A percentile compares a stretch with the other conserved stretches of the same genome.
Evolutionary conservation across 2,888 invertebrate genomes (phyloP).

Genomic region (Drosophila neoperkinsi): DNA sequence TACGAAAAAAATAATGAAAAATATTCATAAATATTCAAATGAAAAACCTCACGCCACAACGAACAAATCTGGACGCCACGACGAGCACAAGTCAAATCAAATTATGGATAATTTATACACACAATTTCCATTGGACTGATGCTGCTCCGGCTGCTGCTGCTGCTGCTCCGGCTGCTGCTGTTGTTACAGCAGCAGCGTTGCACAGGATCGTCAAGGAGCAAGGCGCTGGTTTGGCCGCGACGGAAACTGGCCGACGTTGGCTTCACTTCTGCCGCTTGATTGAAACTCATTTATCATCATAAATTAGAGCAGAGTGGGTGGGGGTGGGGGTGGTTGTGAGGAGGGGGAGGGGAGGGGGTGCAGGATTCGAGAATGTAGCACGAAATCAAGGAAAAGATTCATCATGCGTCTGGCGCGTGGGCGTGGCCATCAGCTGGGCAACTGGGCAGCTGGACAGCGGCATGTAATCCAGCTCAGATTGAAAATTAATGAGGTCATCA

Average conservation of each 20-base stretch:
- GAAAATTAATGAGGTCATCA: constrained; percentile 84
- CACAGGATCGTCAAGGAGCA: constrained; percentile 34
- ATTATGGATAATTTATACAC: constrained; percentile 73
- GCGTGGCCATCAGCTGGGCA: constrained; percentile 29
- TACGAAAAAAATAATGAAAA: constrained; percentile 25
- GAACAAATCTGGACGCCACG: constrained; percentile 42
- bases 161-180: neutral
- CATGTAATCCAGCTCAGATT: constrained; percentile 82
- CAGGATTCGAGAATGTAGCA: constrained; percentile 32
- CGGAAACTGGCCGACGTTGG: constrained; percentile 58
- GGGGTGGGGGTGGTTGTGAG: neutral
- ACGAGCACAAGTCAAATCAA: constrained; percentile 68
- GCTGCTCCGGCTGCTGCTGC: constrained; percentile 12
- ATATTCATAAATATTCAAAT: constrained; percentile 78
- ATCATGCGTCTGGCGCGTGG: constrained; percentile 61
- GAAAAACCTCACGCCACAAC: constrained; percentile 58
- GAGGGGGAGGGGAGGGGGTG: neutral
- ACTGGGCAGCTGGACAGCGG: constrained; percentile 54
- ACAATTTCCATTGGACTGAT: constrained; percentile 57
- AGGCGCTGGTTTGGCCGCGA: constrained; percentile 23
- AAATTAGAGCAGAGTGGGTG: constrained; percentile 63
- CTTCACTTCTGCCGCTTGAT: constrained; percentile 81
- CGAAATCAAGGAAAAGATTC: constrained; percentile 69
- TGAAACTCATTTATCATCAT: constrained; percentile 82
- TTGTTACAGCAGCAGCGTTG: neutral